Evolutionary conservation across 2,797 vertebrate genomes (phyloP).

Genomic region (Hozukius guyotensis): DNA sequence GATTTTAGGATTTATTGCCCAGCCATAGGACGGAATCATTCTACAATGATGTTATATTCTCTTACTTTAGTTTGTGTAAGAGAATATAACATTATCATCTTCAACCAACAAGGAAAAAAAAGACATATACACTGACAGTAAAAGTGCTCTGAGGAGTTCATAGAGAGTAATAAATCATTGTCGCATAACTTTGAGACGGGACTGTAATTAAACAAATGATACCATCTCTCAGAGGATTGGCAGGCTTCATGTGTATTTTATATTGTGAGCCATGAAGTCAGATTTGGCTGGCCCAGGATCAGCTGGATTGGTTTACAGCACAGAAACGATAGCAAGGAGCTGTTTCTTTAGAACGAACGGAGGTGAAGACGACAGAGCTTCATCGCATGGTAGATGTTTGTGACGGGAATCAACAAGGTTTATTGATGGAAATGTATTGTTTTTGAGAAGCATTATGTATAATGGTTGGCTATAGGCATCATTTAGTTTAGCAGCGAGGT

Average conservation of each 20-base stretch:
- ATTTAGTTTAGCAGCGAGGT: no score
- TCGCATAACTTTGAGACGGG: conserved; percentile 4
- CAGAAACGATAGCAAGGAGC: background rate
- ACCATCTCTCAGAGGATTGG: conserved; percentile 5
- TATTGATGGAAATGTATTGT: background rate
- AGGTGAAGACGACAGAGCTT: background rate
- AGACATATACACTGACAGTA: background rate
- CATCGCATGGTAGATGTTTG: background rate
- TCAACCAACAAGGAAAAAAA: background rate
- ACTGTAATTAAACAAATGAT: conserved; percentile 17
- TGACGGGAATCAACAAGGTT: background rate
- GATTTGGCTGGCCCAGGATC: background rate
- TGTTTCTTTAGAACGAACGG: background rate
- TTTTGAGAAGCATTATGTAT: background rate
- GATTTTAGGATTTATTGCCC: background rate
- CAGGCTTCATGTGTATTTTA: conserved; percentile 8
- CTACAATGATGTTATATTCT: background rate
- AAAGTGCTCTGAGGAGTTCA: background rate
- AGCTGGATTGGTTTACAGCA: background rate
- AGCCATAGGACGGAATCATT: background rate
- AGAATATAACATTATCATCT: background rate
- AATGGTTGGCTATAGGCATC: background rate
- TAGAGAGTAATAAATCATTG: conserved; percentile 9
- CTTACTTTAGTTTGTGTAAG: background rate
- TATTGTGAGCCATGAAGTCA: background rate